Conservation (phyloP, 1,140 invertebrate genomes). For the Helicoverpa zea region DNA sequence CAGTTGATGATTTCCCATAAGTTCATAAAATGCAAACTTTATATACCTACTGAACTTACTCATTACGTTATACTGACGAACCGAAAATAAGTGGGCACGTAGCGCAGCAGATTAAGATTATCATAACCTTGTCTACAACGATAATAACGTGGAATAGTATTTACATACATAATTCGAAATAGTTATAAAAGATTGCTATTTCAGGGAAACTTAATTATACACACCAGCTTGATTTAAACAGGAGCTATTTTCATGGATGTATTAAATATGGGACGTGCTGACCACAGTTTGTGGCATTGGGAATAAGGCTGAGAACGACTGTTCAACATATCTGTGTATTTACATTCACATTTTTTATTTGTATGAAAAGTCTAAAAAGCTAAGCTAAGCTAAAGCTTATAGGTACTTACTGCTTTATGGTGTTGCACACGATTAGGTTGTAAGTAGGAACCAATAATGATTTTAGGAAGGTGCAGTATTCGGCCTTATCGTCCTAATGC, state of each 20-base stretch:
- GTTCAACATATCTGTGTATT: no score
- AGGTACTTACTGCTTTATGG: not conserved
- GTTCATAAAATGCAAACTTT: slow-evolving; percentile 31
- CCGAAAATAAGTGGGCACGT: not conserved
- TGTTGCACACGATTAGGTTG: not conserved
- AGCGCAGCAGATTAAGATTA: slow-evolving; percentile 27
- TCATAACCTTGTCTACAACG: slow-evolving; percentile 28
- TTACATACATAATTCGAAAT: slow-evolving; percentile 35
- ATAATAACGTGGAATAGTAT: not conserved
- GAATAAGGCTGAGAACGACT: no score
- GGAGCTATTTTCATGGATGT: no score
- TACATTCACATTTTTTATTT: no score
- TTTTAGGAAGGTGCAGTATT: slow-evolving; percentile 26
- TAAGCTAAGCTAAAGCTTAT: not conserved
- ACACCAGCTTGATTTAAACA: no score
- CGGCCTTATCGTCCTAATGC: slow-evolving; percentile 7
- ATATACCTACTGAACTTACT: not conserved
- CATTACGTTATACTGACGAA: slow-evolving; percentile 17
- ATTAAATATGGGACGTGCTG: no score
- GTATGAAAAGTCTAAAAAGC: no score
- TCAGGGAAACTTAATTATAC: not conserved
- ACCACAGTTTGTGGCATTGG: no score
- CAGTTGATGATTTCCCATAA: slow-evolving; percentile 16
- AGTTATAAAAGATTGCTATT: slow-evolving; percentile 2
- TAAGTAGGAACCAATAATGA: slow-evolving; percentile 15